A percentile compares a stretch with the other conserved stretches of the same genome.
Conservation (phyloP, 2,113 vertebrate species). For the Microtus ochrogaster region DNA sequence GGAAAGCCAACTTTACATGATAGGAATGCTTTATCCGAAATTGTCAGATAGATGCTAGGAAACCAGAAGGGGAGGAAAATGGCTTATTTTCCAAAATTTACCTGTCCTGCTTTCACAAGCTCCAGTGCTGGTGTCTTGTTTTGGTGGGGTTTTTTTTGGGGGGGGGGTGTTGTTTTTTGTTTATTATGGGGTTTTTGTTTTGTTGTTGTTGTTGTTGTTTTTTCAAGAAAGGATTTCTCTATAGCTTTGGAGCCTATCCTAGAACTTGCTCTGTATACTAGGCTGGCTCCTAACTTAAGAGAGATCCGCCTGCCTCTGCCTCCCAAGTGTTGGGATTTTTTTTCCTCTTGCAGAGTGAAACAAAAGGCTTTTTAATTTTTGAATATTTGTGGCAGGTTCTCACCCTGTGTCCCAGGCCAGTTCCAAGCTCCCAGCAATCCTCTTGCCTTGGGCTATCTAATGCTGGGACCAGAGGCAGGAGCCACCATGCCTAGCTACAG, state of each 20-base stretch:
- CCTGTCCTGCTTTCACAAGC: not conserved
- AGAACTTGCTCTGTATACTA: no score
- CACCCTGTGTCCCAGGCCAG: not conserved
- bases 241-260: no score
- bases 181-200: no score
- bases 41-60: not conserved
- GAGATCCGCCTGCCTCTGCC: no score
- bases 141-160: no score
- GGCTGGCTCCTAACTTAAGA: no score
- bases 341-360: no score
- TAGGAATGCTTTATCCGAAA: rapidly evolving
- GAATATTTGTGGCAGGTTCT: not conserved
- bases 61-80: not conserved
- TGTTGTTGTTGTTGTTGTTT: no score
- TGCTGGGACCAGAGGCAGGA: no score
- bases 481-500: not conserved
- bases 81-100: rapidly evolving
- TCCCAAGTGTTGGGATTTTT: rapidly evolving
- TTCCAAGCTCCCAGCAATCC: not conserved
- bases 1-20: rapidly evolving
- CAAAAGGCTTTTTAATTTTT: not conserved
- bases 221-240: no score
- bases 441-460: not conserved
- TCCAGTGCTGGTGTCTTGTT: rapidly evolving
- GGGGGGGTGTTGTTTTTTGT: no score